Conservation (phyloP, 2,797 vertebrate genomes). For the Xiphophorus birchmanni region DNA sequence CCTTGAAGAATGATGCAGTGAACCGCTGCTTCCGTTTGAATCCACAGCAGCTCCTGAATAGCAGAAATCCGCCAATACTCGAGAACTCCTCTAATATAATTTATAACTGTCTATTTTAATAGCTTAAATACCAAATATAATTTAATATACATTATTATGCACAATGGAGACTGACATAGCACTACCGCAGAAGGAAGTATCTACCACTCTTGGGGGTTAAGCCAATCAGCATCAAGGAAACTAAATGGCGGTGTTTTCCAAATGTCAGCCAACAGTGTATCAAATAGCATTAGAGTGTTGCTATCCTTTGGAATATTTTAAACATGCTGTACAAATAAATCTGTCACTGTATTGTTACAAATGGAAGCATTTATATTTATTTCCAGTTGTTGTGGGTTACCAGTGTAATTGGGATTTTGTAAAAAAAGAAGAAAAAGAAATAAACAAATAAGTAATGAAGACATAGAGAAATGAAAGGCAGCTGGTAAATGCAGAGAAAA, state of each 20-base stretch:
- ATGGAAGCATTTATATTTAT: neutral
- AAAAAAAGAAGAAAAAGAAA: neutral
- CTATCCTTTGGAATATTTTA: too few relatives aligned
- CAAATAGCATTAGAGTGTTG: too few relatives aligned
- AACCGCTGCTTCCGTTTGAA: neutral
- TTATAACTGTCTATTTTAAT: neutral
- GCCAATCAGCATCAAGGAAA: too few relatives aligned
- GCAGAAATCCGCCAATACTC: neutral
- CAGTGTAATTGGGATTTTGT: neutral
- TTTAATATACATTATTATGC: neutral
- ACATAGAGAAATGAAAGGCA: neutral
- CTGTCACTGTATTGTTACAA: neutral
- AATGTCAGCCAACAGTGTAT: neutral
- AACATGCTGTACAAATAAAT: neutral
- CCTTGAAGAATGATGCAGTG: neutral
- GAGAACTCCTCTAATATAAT: neutral
- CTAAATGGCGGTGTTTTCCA: neutral
- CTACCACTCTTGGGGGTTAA: neutral
- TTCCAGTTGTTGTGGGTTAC: neutral
- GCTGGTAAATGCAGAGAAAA: slow-evolving; percentile 2
- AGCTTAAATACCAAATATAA: neutral
- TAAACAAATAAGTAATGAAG: neutral
- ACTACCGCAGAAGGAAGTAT: neutral
- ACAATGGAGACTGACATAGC: neutral
- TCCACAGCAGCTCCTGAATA: neutral